A percentile compares a stretch with the other conserved stretches of the same genome.
Conservation (phyloP, 1,140 invertebrate species). For the Lamellibrachia luymesi region DNA sequence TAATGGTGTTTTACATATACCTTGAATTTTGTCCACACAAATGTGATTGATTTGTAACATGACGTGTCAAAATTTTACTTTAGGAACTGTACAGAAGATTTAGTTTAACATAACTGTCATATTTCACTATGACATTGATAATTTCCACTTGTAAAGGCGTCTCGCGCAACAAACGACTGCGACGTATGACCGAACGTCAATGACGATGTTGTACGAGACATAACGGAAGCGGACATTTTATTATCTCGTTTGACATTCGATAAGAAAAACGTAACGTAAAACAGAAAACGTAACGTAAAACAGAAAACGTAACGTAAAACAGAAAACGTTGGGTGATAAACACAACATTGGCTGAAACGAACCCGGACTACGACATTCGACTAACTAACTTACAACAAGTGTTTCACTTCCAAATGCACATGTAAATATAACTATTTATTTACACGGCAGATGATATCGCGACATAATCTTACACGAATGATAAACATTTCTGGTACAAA, state of each 20-base stretch:
- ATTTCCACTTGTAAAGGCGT: neutral
- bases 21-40: too few relatives aligned
- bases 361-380: neutral
- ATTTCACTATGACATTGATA: too few relatives aligned
- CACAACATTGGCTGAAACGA: neutral
- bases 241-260: neutral
- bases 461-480: neutral
- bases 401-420: neutral
- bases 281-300: neutral
- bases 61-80: too few relatives aligned
- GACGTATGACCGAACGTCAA: neutral
- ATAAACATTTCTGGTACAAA: neutral
- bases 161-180: neutral
- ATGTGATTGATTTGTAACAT: too few relatives aligned
- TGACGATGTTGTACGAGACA: neutral
- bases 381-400: neutral
- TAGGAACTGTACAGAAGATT: too few relatives aligned
- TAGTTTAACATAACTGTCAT: too few relatives aligned
- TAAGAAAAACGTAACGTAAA: neutral
- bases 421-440: neutral
- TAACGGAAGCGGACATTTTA: neutral
- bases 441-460: neutral
- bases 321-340: neutral
- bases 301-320: neutral
- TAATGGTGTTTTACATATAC: too few relatives aligned